Evolutionary conservation across 2,888 invertebrate species (phyloP), one percentile per base, ranked within the genome.

Genomic region (Lissocephala sabroskyi): DNA sequence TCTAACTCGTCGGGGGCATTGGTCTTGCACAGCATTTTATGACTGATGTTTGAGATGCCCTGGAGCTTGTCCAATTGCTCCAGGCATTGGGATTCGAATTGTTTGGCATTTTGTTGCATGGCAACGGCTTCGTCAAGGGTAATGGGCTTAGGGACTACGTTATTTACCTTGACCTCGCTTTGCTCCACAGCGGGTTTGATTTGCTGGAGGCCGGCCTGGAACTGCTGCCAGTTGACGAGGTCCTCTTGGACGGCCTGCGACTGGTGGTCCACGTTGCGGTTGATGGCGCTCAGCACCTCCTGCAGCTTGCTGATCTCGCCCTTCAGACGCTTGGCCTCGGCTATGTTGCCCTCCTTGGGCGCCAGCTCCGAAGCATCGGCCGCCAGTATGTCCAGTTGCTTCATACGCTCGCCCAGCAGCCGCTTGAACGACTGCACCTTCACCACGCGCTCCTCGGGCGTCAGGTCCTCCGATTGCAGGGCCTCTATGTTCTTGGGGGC

Each of bases 171-270:
- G n/a, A 90, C 85, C 86, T 97, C 96, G 13, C 94, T 93, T 79
- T 93, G 89, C 81, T 95, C 93, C 47, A 97, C 89, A 92, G 96
- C 95, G 0, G 96, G 95, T 80, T 92, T 92, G 42, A 96, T 89
- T 82, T 92, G 90, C 52, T 91, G 88, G 23, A 95, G 87, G 46
- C 90, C 91, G 36, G 89, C 87, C 84, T 95, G 93, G 83, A 95
- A 95, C 68, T 90, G 89, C 78, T 94, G 91, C 93, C 95, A 96
- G 59, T 92, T 92, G 29, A 90, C 89, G 39, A 96, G 86, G 79
- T 96, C 95, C 70, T 91, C 90, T 56, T 90, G 88, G 1, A 94
- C 91, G 2, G 90, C 88, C 65, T 90, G 89, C 9, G 91, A 90
- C 79, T 95, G 93, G 56, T 90, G 89, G 78, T 91, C 91, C 32